phyloP scores from a whole-genome alignment of 2,888 invertebrate genomes.

The Euzetes globulus region DNA sequence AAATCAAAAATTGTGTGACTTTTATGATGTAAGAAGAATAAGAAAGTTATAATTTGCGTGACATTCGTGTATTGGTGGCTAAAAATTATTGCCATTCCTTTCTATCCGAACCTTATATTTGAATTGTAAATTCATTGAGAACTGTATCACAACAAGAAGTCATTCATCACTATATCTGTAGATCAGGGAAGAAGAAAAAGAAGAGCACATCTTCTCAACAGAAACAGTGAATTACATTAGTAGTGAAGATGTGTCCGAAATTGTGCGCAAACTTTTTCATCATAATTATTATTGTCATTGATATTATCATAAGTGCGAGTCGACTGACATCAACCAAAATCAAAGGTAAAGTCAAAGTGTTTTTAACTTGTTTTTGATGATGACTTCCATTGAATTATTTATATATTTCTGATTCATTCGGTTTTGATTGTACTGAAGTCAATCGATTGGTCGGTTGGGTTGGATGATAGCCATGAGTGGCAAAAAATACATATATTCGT shows the following conservation, averaged over 20 bases:
- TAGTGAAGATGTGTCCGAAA: neutral
- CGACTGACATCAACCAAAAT: neutral
- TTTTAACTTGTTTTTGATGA: neutral
- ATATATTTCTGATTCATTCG: neutral
- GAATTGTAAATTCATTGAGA: neutral
- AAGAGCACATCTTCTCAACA: neutral
- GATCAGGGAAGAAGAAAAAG: neutral
- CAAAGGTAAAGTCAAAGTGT: neutral
- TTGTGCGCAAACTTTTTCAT: slow-evolving; percentile 4
- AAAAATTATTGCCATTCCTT: neutral
- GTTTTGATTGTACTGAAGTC: neutral
- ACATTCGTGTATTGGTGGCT: neutral
- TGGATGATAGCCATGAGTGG: neutral
- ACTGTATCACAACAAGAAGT: neutral
- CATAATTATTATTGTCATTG: neutral
- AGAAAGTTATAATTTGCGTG: neutral
- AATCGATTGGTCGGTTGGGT: neutral
- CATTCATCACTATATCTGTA: neutral
- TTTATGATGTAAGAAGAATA: neutral
- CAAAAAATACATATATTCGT: too few relatives aligned
- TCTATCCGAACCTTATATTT: neutral
- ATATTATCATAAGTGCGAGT: neutral
- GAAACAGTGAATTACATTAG: neutral
- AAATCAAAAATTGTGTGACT: neutral
- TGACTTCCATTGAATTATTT: neutral